Percentiles rank a stretch among this genome's conserved stretches.
phyloP scores from a whole-genome alignment of 2,113 vertebrate species.

The Dromaius novaehollandiae region DNA sequence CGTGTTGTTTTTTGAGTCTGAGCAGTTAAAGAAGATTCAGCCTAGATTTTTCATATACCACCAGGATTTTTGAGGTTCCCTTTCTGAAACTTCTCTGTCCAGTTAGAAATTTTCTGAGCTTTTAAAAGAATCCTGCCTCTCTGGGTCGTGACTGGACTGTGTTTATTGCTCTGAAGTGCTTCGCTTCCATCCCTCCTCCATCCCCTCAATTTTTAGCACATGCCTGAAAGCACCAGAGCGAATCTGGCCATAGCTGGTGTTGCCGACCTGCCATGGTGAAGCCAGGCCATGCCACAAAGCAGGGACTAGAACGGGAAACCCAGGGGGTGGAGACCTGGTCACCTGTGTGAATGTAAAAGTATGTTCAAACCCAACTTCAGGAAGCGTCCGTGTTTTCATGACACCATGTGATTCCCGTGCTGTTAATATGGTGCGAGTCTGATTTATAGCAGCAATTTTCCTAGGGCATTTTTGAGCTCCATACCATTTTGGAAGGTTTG shows the following conservation, averaged over 20 bases:
- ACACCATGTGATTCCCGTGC: neutral
- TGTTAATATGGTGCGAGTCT: neutral
- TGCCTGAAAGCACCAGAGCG: neutral
- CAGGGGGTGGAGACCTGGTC: neutral
- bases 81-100: neutral
- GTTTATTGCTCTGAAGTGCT: neutral
- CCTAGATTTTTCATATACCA: neutral
- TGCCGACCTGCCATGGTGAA: neutral
- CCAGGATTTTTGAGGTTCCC: neutral
- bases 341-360: neutral
- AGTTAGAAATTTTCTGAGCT: neutral
- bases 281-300: neutral
- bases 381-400: neutral
- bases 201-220: accelerated
- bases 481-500: conserved; percentile 34
- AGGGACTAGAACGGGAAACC: neutral
- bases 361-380: neutral
- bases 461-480: conserved; percentile 4
- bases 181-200: neutral
- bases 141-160: neutral
- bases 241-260: no score
- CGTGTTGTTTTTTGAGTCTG: neutral
- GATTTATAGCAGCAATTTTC: conserved; percentile 55
- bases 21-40: neutral
- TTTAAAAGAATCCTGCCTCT: neutral